These are phyloP conservation scores for Sterrhoptilus dennistouni DNA, from an alignment of 2,113 vertebrate genomes.

Conservation along the genomic window DNA sequence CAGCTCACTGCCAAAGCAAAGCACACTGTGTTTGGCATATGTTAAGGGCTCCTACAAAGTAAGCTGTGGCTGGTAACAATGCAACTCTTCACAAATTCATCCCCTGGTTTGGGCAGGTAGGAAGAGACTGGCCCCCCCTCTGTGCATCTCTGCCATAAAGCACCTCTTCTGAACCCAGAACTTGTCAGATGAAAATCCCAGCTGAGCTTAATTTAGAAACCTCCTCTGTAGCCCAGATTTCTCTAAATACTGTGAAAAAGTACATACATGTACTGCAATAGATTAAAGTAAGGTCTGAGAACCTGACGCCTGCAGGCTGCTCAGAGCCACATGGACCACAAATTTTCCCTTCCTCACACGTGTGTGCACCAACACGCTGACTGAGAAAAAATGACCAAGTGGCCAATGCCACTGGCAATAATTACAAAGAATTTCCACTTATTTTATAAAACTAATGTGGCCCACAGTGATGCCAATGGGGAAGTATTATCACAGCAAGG, in stretches of 20 bases:
- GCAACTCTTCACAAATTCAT: accelerated
- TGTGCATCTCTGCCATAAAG: background rate
- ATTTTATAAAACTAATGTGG: background rate
- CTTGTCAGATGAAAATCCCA: background rate
- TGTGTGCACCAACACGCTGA: accelerated
- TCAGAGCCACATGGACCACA: background rate
- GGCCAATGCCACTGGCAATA: background rate
- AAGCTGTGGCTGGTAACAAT: background rate
- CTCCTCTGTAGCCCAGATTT: background rate
- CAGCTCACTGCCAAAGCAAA: background rate
- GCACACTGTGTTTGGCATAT: background rate
- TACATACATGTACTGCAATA: background rate
- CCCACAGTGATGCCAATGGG: background rate
- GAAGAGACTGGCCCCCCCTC: background rate
- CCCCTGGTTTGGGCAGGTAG: background rate
- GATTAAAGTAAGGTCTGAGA: background rate
- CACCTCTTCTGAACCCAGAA: background rate
- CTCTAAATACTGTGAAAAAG: background rate
- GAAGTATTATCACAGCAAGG: background rate
- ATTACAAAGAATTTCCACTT: background rate
- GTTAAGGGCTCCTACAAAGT: background rate
- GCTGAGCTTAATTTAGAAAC: background rate
- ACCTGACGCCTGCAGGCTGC: background rate
- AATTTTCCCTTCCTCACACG: accelerated
- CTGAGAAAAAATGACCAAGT: background rate